A percentile compares a stretch with the other conserved stretches of the same genome.
Evolutionary conservation across 2,888 invertebrate genomes (phyloP).

Genomic region (Drosophila mayaguana): DNA sequence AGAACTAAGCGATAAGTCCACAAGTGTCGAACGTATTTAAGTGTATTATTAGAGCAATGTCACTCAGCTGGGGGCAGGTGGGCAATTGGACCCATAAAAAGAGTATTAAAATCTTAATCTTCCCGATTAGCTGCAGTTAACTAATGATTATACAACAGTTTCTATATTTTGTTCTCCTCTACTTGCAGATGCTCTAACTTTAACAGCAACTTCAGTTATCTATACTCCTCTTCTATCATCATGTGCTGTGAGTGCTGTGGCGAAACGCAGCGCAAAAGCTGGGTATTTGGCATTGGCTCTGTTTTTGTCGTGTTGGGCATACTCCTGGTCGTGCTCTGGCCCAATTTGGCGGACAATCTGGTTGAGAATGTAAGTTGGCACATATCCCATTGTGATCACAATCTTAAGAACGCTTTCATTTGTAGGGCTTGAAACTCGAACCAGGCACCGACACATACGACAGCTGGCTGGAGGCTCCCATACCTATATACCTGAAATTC

Average conservation of each 20-base stretch:
- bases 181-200: slow-evolving; percentile 34
- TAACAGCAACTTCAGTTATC: not conserved
- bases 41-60: not conserved
- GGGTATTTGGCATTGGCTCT: slow-evolving; percentile 83
- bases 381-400: not conserved
- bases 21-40: not conserved
- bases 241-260: slow-evolving; percentile 84
- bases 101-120: slow-evolving; percentile 29
- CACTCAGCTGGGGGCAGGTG: slow-evolving; percentile 17
- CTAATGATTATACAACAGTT: slow-evolving; percentile 17
- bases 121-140: slow-evolving; percentile 28
- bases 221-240: slow-evolving; percentile 11
- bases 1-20: slow-evolving; percentile 38
- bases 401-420: not conserved
- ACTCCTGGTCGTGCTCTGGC: slow-evolving; percentile 80
- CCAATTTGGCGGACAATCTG: slow-evolving; percentile 67
- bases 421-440: slow-evolving; percentile 88
- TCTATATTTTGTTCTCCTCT: not conserved
- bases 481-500: slow-evolving; percentile 92
- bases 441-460: slow-evolving; percentile 88
- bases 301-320: slow-evolving; percentile 76
- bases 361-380: slow-evolving; percentile 76
- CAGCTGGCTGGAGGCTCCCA: slow-evolving; percentile 92
- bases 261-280: slow-evolving; percentile 82
- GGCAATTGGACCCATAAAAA: slow-evolving; percentile 23